Evolutionary conservation across 2,888 invertebrate genomes (phyloP).

Genomic region (Catonia carolina): DNA sequence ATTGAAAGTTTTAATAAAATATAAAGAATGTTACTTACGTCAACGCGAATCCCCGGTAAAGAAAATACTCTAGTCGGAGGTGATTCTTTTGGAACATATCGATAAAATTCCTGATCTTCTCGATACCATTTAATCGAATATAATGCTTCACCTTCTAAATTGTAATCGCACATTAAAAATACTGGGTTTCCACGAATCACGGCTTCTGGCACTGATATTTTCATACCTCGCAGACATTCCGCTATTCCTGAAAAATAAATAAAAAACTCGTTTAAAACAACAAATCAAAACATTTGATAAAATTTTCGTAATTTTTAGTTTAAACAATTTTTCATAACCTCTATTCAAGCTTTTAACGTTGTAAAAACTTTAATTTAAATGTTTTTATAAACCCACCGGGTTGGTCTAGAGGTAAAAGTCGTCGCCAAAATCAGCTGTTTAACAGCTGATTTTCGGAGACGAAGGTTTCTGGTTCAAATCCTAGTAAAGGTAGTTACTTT

Average conservation of each 20-base stretch:
- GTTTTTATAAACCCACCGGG: too few relatives aligned
- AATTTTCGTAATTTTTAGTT: too few relatives aligned
- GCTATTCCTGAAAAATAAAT: background rate
- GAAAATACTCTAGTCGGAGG: conserved; percentile 72
- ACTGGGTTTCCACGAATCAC: conserved; percentile 1
- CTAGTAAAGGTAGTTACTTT: too few relatives aligned
- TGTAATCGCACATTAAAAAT: conserved; percentile 1
- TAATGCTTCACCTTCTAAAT: background rate
- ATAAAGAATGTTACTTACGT: conserved; percentile 58
- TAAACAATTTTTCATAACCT: too few relatives aligned
- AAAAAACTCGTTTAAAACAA: background rate
- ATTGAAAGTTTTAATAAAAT: too few relatives aligned
- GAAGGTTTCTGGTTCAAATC: too few relatives aligned
- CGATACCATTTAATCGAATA: conserved; percentile 68
- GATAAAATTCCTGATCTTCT: conserved; percentile 79
- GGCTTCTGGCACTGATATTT: background rate
- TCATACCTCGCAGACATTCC: conserved; percentile 3
- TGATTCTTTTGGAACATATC: conserved; percentile 72
- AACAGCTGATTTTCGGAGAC: too few relatives aligned
- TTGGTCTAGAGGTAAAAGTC: too few relatives aligned
- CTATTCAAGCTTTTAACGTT: too few relatives aligned
- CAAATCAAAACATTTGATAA: too few relatives aligned
- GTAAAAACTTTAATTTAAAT: too few relatives aligned
- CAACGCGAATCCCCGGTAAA: conserved; percentile 72
- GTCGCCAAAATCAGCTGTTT: too few relatives aligned